phyloP scores from a whole-genome alignment of 2,797 vertebrate species.

The Falco naumanni region DNA sequence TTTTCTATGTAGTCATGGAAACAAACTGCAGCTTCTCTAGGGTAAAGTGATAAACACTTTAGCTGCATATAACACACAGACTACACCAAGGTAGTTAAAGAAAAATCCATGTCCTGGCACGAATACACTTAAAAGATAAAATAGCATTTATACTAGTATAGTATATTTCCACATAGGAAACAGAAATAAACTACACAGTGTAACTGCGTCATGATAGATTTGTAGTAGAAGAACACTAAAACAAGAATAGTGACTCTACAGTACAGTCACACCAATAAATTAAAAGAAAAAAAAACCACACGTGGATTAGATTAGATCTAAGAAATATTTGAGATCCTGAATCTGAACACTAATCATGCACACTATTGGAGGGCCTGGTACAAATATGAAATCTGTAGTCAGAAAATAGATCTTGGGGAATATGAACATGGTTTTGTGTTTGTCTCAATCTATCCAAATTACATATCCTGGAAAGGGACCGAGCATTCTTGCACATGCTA shows the following conservation, averaged over 20 bases:
- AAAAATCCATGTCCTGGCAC: background rate
- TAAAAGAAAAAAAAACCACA: background rate
- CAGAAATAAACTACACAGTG: background rate
- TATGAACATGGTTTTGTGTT: background rate
- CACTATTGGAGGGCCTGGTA: background rate
- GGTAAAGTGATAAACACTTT: background rate
- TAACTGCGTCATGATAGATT: background rate
- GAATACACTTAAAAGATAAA: background rate
- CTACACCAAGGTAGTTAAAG: background rate
- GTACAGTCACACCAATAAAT: background rate
- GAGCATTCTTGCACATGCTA: background rate
- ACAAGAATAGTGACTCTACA: background rate
- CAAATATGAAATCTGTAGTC: background rate
- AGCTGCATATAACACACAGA: background rate
- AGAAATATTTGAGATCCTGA: background rate
- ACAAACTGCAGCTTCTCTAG: background rate
- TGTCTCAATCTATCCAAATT: background rate
- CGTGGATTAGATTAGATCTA: background rate
- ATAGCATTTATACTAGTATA: background rate
- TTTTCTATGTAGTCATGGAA: background rate
- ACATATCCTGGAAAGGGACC: background rate
- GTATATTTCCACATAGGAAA: background rate
- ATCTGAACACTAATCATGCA: background rate
- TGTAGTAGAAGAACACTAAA: background rate
- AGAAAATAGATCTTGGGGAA: background rate